Conservation (phyloP, 2,888 invertebrate genomes). For the Tenthredo distinguenda region DNA sequence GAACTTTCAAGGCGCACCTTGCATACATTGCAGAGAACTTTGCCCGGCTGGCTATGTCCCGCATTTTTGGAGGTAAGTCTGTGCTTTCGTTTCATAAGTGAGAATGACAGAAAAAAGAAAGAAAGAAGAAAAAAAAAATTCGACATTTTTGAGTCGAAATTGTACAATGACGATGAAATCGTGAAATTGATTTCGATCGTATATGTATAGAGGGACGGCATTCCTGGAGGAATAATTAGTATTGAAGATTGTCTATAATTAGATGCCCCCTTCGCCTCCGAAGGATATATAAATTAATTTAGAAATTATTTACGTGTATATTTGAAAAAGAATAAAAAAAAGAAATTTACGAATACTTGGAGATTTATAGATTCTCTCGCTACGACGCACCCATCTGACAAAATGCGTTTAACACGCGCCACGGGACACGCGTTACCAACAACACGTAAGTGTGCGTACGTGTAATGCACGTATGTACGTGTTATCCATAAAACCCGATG, state of each 20-base stretch:
- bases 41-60: constrained; percentile 75
- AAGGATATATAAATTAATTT: neutral
- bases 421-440: constrained; percentile 45
- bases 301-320: neutral
- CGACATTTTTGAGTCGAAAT: too few species aligned
- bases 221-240: constrained; percentile 3
- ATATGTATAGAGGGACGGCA: neutral
- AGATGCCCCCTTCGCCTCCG: neutral
- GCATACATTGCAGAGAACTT: constrained; percentile 75
- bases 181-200: neutral
- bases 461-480: neutral
- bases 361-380: constrained; percentile 26
- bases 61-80: constrained; percentile 76
- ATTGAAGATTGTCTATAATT: constrained; percentile 13
- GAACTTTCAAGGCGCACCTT: constrained; percentile 74
- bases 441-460: neutral
- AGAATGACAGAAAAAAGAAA: neutral
- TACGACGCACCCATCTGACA: constrained; percentile 38
- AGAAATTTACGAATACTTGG: neutral
- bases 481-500: constrained; percentile 23
- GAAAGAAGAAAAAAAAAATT: neutral
- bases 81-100: neutral
- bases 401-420: constrained; percentile 52
- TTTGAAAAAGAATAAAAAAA: neutral
- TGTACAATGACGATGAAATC: neutral